A percentile compares a stretch with the other conserved stretches of the same genome.
phyloP scores from a whole-genome alignment of 2,113 vertebrate species.

The Porphyrio hochstetteri region DNA sequence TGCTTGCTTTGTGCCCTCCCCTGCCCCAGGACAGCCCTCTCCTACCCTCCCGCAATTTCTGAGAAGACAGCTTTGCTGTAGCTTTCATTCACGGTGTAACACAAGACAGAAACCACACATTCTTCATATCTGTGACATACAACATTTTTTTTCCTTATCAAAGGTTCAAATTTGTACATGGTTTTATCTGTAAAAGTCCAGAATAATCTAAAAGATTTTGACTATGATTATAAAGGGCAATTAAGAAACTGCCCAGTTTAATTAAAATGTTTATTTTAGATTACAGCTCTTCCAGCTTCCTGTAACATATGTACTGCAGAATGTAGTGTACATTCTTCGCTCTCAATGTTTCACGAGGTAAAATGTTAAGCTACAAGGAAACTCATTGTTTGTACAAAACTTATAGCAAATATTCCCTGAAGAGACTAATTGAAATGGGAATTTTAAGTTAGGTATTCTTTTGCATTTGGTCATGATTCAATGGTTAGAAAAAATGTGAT shows the following conservation, averaged over 20 bases:
- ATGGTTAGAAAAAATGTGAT: not conserved
- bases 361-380: not conserved
- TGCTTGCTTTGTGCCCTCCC: not conserved
- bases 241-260: not conserved
- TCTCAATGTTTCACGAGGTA: not conserved
- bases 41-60: not conserved
- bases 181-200: not conserved
- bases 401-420: not conserved
- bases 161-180: not conserved
- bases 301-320: not conserved
- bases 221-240: not conserved
- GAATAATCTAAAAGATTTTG: not conserved
- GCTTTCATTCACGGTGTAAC: not conserved
- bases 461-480: not conserved
- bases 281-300: not conserved
- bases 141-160: not conserved
- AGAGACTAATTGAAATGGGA: not conserved
- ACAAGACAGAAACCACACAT: not conserved
- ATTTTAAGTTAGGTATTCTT: not conserved
- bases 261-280: not conserved
- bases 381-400: not conserved
- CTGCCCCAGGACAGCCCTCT: not conserved
- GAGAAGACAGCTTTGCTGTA: not conserved
- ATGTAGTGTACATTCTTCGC: not conserved
- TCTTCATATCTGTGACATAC: not conserved